Conservation (phyloP, 2,888 invertebrate species). For the Caenorhabditis sinica region DNA sequence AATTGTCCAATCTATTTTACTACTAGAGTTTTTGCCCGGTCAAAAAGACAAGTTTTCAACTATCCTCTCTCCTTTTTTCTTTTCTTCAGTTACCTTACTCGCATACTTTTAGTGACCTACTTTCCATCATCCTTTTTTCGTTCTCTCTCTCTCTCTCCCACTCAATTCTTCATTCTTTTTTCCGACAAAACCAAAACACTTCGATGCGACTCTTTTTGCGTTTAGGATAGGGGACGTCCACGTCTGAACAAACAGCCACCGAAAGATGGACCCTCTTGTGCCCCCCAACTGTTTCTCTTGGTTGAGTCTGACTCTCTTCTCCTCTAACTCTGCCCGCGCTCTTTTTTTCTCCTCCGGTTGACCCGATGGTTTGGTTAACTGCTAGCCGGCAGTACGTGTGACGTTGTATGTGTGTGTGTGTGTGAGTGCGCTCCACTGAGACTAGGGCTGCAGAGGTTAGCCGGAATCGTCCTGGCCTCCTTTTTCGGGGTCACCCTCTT, state of each 20-base stretch:
- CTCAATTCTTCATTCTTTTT: slow-evolving; percentile 11
- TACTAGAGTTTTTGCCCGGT: neutral
- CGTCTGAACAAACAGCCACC: slow-evolving; percentile 31
- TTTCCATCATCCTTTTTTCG: slow-evolving; percentile 11
- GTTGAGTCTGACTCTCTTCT: neutral
- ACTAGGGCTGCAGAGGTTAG: neutral
- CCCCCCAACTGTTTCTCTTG: slow-evolving; percentile 13
- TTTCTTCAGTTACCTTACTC: slow-evolving; percentile 16
- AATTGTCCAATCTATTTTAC: too few relatives aligned
- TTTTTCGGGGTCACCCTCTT: slow-evolving; percentile 59
- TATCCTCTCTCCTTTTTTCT: neutral
- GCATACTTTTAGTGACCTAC: slow-evolving; percentile 39
- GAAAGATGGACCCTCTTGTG: neutral
- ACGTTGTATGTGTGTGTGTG: neutral
- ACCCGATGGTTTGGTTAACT: slow-evolving; percentile 4
- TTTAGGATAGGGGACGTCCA: slow-evolving; percentile 4
- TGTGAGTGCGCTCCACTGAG: slow-evolving; percentile 40
- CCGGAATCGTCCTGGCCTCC: slow-evolving; percentile 44
- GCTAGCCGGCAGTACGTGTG: slow-evolving; percentile 8
- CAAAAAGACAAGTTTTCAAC: neutral
- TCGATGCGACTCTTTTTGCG: slow-evolving; percentile 25
- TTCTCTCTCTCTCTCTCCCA: slow-evolving; percentile 12
- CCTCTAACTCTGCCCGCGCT: slow-evolving; percentile 3
- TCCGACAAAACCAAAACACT: neutral
- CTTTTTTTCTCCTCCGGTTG: slow-evolving; percentile 3